Conservation (phyloP, 2,113 vertebrate species). For the Vimba vimba region DNA sequence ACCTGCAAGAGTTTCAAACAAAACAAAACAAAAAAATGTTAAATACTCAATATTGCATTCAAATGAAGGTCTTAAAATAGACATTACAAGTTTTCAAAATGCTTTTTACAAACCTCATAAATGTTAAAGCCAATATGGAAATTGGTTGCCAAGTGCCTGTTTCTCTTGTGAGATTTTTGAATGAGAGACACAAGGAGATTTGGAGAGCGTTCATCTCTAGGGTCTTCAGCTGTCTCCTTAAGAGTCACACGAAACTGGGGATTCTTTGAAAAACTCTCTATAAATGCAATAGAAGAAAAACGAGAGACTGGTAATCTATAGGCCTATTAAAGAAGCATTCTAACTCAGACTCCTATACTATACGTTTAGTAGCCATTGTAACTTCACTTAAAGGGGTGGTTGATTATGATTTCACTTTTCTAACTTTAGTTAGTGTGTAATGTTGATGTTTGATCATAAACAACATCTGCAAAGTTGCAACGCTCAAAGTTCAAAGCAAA, state of each 20-base stretch:
- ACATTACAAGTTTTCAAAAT: neutral
- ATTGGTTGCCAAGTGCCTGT: constrained; percentile 59
- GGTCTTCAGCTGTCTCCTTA: neutral
- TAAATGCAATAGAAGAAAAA: neutral
- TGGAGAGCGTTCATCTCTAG: neutral
- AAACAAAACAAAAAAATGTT: neutral
- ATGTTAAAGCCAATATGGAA: constrained; percentile 68
- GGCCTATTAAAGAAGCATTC: neutral
- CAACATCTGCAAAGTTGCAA: too few relatives aligned
- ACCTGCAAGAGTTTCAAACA: constrained; percentile 62
- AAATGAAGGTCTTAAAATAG: too few relatives aligned
- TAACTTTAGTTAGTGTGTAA: too few relatives aligned
- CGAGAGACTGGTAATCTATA: neutral
- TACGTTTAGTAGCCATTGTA: neutral
- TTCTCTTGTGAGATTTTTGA: constrained; percentile 72
- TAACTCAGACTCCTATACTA: neutral
- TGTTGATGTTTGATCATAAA: too few relatives aligned
- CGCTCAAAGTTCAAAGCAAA: too few relatives aligned
- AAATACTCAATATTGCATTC: neutral
- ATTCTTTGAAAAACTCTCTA: constrained; percentile 70
- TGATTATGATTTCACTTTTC: too few relatives aligned
- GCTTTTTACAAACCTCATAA: constrained; percentile 60
- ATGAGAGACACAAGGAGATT: constrained; percentile 72
- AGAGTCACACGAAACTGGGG: constrained; percentile 70
- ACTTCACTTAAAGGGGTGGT: neutral